Conservation (phyloP, 2,888 invertebrate species). For the Xylocampa areola region DNA sequence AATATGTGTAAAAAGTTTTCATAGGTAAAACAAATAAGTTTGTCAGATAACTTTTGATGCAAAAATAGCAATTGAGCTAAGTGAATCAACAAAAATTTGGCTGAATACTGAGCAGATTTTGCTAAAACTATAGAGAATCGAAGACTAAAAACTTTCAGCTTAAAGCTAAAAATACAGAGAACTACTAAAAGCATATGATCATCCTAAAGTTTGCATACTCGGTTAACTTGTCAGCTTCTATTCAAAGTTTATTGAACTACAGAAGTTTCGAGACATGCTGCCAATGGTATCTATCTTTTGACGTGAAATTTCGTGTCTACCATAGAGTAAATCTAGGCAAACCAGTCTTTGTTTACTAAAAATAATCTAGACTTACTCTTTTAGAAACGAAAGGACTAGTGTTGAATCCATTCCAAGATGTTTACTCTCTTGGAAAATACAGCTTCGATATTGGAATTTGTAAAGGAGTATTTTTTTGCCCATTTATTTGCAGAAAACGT, state of each 20-base stretch:
- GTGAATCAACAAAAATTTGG: slow-evolving; percentile 8
- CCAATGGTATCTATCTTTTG: slow-evolving; percentile 25
- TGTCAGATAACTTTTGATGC: background rate
- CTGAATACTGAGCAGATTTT: slow-evolving; percentile 17
- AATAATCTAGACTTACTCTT: slow-evolving; percentile 16
- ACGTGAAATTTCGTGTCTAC: slow-evolving; percentile 17
- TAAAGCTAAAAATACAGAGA: slow-evolving; percentile 18
- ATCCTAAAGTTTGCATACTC: slow-evolving; percentile 44
- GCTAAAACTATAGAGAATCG: slow-evolving; percentile 5
- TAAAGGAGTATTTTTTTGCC: slow-evolving; percentile 14
- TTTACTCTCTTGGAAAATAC: slow-evolving; percentile 2
- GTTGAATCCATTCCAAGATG: slow-evolving; percentile 27
- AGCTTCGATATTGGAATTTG: slow-evolving; percentile 9
- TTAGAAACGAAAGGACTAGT: slow-evolving; percentile 23
- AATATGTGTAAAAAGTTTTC: too few species aligned
- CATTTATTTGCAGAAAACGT: slow-evolving; percentile 71
- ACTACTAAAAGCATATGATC: slow-evolving; percentile 44
- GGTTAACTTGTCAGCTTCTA: slow-evolving; percentile 37
- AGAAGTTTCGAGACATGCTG: slow-evolving; percentile 34
- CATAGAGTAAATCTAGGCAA: slow-evolving; percentile 8
- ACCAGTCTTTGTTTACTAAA: slow-evolving; percentile 15
- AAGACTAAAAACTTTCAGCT: slow-evolving; percentile 36
- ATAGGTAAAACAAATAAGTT: slow-evolving; percentile 4
- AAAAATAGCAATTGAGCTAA: slow-evolving; percentile 17
- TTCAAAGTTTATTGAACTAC: slow-evolving; percentile 38